These are phyloP conservation scores for Cheirogaleus major DNA, from an alignment of 2,797 vertebrate genomes.

Conservation along the genomic window DNA sequence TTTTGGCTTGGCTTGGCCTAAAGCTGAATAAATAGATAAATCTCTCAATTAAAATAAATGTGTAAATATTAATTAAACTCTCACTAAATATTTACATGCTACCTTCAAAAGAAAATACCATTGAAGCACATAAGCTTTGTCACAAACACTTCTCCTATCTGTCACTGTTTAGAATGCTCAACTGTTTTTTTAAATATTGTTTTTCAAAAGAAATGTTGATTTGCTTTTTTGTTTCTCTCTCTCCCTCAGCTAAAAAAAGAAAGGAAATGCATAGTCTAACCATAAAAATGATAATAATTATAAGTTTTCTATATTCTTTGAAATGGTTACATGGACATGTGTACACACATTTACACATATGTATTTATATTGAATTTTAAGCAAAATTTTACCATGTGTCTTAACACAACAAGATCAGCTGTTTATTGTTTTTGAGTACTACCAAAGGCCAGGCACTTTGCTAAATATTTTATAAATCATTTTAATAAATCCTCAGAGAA, in stretches of 20 bases:
- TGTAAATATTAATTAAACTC: neutral
- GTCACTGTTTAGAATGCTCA: neutral
- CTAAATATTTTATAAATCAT: neutral
- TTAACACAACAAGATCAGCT: neutral
- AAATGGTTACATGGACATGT: neutral
- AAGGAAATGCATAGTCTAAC: neutral
- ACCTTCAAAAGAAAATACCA: neutral
- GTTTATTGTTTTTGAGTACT: neutral
- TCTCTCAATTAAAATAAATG: slow-evolving; percentile 34
- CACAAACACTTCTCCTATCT: neutral
- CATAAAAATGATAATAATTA: neutral
- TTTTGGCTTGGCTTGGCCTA: neutral
- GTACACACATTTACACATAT: neutral
- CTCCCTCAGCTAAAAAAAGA: neutral
- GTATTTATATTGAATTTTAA: neutral
- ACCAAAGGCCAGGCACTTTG: neutral
- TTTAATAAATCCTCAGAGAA: neutral
- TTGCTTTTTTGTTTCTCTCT: neutral
- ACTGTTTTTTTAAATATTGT: neutral
- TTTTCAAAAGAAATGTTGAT: neutral
- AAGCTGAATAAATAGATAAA: slow-evolving; percentile 10
- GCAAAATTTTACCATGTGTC: neutral
- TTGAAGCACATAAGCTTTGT: neutral
- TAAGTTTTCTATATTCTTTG: neutral
- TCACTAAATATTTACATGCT: neutral